Evolutionary conservation across 2,113 vertebrate genomes (phyloP).

Genomic region (Cochlearius cochlearius): DNA sequence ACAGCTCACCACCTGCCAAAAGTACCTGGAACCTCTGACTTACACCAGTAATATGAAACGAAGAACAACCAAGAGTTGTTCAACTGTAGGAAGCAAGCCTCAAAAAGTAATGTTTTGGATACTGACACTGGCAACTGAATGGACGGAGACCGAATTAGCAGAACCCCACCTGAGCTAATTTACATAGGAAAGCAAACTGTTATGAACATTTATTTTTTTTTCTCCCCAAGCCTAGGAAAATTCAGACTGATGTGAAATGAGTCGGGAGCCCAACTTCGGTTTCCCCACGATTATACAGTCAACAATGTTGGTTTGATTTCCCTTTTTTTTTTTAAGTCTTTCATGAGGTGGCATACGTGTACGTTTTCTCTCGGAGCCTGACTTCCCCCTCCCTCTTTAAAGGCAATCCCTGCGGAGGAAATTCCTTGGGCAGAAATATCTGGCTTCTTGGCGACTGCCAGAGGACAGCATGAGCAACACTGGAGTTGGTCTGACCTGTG

Average conservation of each 20-base stretch:
- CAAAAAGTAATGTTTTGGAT: not conserved
- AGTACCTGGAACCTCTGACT: not conserved
- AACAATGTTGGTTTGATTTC: not conserved
- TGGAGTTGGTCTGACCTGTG: conserved; percentile 60
- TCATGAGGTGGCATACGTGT: not conserved
- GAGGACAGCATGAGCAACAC: conserved; percentile 1
- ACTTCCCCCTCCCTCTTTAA: conserved; percentile 10
- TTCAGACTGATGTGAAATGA: not conserved
- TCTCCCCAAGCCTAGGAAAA: not conserved
- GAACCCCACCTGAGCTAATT: not conserved
- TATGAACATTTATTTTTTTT: not conserved
- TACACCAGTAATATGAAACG: not conserved
- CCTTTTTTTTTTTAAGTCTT: not conserved
- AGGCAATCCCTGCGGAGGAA: conserved; percentile 38
- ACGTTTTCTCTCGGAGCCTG: not conserved
- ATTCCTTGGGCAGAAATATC: conserved; percentile 53
- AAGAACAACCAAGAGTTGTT: not conserved
- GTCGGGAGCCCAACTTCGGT: not conserved
- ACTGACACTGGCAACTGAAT: not conserved
- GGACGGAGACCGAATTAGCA: not conserved
- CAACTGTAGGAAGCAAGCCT: not conserved
- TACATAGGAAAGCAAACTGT: not conserved
- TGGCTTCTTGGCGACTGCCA: not conserved
- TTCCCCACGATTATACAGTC: not conserved
- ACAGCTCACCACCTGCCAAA: not conserved